These are phyloP conservation scores for Leucopternis melanops DNA, from an alignment of 2,113 vertebrate genomes.

Conservation along the genomic window DNA sequence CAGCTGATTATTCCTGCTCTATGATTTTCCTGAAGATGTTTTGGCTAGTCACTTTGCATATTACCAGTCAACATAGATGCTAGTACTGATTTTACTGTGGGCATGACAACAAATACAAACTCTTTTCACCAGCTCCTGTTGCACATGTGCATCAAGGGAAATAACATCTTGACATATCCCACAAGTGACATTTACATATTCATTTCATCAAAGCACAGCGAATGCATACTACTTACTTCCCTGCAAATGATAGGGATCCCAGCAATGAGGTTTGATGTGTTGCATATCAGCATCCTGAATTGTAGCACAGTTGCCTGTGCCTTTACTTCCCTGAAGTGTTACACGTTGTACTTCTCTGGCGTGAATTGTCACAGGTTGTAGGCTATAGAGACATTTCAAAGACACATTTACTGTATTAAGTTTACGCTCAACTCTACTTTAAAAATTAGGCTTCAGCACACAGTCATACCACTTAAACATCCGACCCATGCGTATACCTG, in stretches of 20 bases:
- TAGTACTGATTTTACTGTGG: background rate
- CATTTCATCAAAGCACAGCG: background rate
- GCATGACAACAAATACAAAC: background rate
- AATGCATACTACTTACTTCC: background rate
- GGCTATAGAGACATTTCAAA: background rate
- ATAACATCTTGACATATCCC: background rate
- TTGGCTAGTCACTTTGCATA: background rate
- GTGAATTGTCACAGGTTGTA: background rate
- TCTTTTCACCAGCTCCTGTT: background rate
- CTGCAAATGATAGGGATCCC: background rate
- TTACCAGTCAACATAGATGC: background rate
- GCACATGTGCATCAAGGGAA: background rate
- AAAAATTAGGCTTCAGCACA: background rate
- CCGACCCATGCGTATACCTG: background rate
- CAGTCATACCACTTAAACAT: background rate
- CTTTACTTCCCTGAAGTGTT: background rate
- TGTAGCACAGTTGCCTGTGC: fast-evolving
- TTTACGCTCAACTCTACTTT: background rate
- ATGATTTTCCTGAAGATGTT: background rate
- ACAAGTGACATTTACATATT: background rate
- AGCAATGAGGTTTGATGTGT: background rate
- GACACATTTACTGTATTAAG: background rate
- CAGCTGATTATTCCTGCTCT: background rate
- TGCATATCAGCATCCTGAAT: background rate
- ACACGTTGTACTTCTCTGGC: background rate